Percentiles rank a stretch among this genome's conserved stretches.
These are phyloP conservation scores for Nipponacmea schrenckii DNA, from an alignment of 2,888 invertebrate genomes.

Conservation along the genomic window DNA sequence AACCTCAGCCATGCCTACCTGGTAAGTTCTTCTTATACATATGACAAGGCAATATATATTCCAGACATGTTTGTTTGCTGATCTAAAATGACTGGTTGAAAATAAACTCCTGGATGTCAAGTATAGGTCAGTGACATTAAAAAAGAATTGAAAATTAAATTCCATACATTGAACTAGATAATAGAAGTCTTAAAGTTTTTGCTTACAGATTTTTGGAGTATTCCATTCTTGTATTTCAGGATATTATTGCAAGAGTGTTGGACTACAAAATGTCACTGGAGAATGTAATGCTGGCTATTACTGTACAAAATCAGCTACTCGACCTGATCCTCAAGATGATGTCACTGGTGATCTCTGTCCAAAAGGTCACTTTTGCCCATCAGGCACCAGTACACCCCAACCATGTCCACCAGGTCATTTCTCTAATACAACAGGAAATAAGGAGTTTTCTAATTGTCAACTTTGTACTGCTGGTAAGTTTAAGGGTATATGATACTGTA, in stretches of 20 bases:
- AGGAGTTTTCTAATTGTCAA: slow-evolving; percentile 48
- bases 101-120: no score
- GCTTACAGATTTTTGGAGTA: no score
- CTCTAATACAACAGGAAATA: slow-evolving; percentile 57
- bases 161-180: no score
- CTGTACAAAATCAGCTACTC: slow-evolving; percentile 52
- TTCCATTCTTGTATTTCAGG: slow-evolving; percentile 38
- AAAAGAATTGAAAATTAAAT: no score
- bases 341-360: slow-evolving; percentile 61
- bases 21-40: slow-evolving; percentile 36
- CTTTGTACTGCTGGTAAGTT: slow-evolving; percentile 57
- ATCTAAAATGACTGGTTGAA: no score
- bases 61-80: no score
- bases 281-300: slow-evolving; percentile 59
- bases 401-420: slow-evolving; percentile 59
- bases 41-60: no score
- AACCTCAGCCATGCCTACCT: slow-evolving; percentile 53
- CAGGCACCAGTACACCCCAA: slow-evolving; percentile 49
- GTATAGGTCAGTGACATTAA: no score
- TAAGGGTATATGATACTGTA: no score
- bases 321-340: slow-evolving; percentile 54
- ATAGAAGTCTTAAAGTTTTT: no score
- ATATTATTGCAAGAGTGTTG: slow-evolving; percentile 52
- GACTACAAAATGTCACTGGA: slow-evolving; percentile 53
- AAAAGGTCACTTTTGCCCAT: slow-evolving; percentile 59